A percentile compares a stretch with the other conserved stretches of the same genome.
Evolutionary conservation across 2,113 vertebrate genomes (phyloP).

Genomic region (Planiliza haematocheilus): DNA sequence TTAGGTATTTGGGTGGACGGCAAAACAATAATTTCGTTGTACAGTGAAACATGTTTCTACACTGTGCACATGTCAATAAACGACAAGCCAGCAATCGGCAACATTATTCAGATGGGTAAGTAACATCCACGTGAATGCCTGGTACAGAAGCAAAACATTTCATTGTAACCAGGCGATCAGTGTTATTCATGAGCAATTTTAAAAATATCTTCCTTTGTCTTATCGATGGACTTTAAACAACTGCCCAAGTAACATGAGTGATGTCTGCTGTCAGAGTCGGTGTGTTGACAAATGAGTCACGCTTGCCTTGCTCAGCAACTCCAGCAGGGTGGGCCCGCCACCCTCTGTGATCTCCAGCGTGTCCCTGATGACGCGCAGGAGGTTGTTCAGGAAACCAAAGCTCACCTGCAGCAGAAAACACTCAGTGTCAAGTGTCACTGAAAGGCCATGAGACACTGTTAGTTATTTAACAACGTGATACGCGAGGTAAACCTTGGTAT

Average conservation of each 20-base stretch:
- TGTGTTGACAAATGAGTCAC: not conserved
- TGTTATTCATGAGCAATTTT: too few species aligned
- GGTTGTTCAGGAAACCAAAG: slow-evolving; percentile 86
- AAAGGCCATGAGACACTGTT: not conserved
- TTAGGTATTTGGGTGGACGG: too few species aligned
- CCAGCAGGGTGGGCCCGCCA: slow-evolving; percentile 79
- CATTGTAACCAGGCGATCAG: too few species aligned
- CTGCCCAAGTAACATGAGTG: not conserved
- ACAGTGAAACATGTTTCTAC: too few species aligned
- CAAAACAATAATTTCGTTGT: too few species aligned
- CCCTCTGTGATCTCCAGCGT: slow-evolving; percentile 68
- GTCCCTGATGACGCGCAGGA: slow-evolving; percentile 83
- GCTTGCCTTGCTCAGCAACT: slow-evolving; percentile 86
- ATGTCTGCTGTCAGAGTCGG: not conserved
- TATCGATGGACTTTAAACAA: slow-evolving; percentile 7
- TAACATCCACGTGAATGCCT: too few species aligned
- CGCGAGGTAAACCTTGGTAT: too few species aligned
- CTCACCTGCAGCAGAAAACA: slow-evolving; percentile 84
- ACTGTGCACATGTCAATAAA: too few species aligned
- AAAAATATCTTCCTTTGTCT: not conserved
- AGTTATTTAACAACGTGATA: too few species aligned
- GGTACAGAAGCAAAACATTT: too few species aligned
- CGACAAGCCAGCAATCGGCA: too few species aligned
- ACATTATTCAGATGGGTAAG: too few species aligned
- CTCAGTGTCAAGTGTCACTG: slow-evolving; percentile 37